Conservation (phyloP, 2,888 invertebrate genomes). For the Subacronicta megacephala region DNA sequence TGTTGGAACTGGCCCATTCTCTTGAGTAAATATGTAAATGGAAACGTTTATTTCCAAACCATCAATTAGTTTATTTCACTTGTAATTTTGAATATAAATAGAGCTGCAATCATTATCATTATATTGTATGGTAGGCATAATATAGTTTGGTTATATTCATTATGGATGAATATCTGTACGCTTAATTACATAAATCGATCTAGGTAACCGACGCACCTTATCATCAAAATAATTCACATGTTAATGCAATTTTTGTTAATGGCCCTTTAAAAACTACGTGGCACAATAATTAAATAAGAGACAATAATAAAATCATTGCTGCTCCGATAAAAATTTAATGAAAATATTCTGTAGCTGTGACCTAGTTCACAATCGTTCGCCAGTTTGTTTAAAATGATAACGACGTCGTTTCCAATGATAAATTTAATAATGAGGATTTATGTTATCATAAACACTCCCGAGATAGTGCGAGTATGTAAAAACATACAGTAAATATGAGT, state of each 20-base stretch:
- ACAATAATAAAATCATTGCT: conserved; percentile 23
- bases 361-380: conserved; percentile 68
- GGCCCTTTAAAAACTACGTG: conserved; percentile 13
- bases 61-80: conserved; percentile 35
- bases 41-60: conserved; percentile 44
- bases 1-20: conserved; percentile 43
- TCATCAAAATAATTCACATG: too few species aligned
- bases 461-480: conserved; percentile 50
- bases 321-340: conserved; percentile 42
- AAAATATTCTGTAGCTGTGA: conserved; percentile 61
- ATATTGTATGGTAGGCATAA: background rate
- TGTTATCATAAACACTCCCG: conserved; percentile 59
- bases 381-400: conserved; percentile 59
- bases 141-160: background rate
- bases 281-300: conserved; percentile 25
- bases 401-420: conserved; percentile 60
- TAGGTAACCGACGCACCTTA: too few species aligned
- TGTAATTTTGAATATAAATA: conserved; percentile 29
- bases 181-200: too few species aligned
- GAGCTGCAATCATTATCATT: conserved; percentile 9
- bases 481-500: conserved; percentile 40
- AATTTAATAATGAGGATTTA: conserved; percentile 65
- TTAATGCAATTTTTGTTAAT: too few species aligned
- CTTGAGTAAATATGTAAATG: conserved; percentile 54
- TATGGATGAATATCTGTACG: too few species aligned